Percentiles rank a stretch among this genome's conserved stretches.
Evolutionary conservation across 2,797 vertebrate species (phyloP).

Genomic region (Sebastes hubbsi): DNA sequence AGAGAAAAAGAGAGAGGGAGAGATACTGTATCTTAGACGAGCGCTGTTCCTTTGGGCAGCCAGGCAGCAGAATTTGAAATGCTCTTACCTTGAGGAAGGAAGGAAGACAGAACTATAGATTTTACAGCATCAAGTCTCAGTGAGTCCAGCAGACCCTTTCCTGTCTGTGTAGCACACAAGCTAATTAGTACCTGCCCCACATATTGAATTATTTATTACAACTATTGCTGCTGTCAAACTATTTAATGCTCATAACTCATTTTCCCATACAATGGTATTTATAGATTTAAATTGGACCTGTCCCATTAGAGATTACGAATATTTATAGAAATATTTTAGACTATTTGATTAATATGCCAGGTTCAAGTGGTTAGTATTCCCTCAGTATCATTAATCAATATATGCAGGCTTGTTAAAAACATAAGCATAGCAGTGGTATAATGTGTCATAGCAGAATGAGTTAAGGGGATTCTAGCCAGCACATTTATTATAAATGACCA

Average conservation of each 20-base stretch:
- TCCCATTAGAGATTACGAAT: slow-evolving; percentile 75
- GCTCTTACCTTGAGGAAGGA: slow-evolving; percentile 74
- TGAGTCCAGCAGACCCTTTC: slow-evolving; percentile 62
- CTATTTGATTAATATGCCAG: slow-evolving; percentile 78
- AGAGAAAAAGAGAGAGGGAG: slow-evolving; percentile 57
- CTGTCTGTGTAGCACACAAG: slow-evolving; percentile 59
- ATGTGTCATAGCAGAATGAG: slow-evolving; percentile 78
- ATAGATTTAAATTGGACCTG: slow-evolving; percentile 80
- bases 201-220: slow-evolving; percentile 78
- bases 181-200: slow-evolving; percentile 79
- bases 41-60: slow-evolving; percentile 71
- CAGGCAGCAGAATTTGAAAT: slow-evolving; percentile 76
- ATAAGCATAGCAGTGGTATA: slow-evolving; percentile 79
- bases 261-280: slow-evolving; percentile 74
- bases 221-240: slow-evolving; percentile 77
- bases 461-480: slow-evolving; percentile 74
- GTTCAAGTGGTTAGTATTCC: slow-evolving; percentile 79
- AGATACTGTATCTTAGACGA: slow-evolving; percentile 73
- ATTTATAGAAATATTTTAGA: slow-evolving; percentile 80
- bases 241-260: slow-evolving; percentile 79
- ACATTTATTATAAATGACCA: slow-evolving; percentile 84
- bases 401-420: slow-evolving; percentile 82
- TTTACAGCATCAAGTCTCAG: slow-evolving; percentile 70
- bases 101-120: slow-evolving; percentile 74
- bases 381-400: slow-evolving; percentile 83